Evolutionary conservation across 23 tunicate genomes (phyloP), one percentile per base, ranked within the genome.

Genomic region (Halocynthia roretzi): DNA sequence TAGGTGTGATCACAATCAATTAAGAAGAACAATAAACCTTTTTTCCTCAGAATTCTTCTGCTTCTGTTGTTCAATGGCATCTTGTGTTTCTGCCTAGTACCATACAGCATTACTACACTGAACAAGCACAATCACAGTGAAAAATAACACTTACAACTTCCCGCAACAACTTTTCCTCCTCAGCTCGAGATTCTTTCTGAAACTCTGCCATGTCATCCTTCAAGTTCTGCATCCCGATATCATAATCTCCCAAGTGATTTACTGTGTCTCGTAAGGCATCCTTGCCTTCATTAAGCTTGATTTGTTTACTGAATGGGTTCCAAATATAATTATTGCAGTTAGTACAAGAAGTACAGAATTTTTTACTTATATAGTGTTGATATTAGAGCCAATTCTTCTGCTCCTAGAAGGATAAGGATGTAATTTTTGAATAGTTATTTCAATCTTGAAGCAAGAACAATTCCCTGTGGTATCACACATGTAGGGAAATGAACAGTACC

Each of bases 1-100:
- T 50, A 8, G 12, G n/a, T n/a, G n/a, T n/a, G n/a, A 60, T 15
- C 53, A 1, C 2, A 40, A 58, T 58, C 17, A 8, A 53, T 6
- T 2, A 17, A 75, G 7, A 7, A 62, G 49, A 57, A 0, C 44
- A 31, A n/a, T 53, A 2, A 21, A 86, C 91, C 66, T 81, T 78
- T 88, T 88, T 66, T 82, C 87, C 62, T 88, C 84, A 50, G 54
- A 61, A 70, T 84, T 88, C 65, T 79, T 78, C 56, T 78, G 84
- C 9, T 88, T 88, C 63, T 76, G 80, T 7, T 51, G 75, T 7
- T 55, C 57, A 15, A 88, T 88, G 44, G 71, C 62, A 10, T 31
- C 84, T 67, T 83, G 71, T 9, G 95, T 88, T 75, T 86, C 64
- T 22, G 48, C 68, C 91, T 86, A 51, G 50, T 71, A 66, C 72